A percentile compares a stretch with the other conserved stretches of the same genome.
phyloP scores from a whole-genome alignment of 2,888 invertebrate species.

The Cecidostiba fungosa region DNA sequence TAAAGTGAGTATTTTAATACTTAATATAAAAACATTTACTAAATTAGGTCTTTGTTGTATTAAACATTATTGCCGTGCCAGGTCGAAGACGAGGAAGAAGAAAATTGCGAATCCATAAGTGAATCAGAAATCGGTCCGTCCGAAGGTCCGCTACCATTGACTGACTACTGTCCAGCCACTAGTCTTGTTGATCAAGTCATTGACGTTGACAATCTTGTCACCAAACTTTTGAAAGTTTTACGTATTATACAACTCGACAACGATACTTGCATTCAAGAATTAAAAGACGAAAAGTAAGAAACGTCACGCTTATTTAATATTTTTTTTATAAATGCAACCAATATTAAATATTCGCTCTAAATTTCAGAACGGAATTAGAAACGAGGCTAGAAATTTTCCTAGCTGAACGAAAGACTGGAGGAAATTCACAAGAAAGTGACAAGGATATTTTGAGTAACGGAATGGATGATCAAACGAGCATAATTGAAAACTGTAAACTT shows the following conservation, averaged over 20 bases:
- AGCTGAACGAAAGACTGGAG: conserved; percentile 72
- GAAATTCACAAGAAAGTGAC: conserved; percentile 69
- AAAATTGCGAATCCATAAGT: conserved; percentile 76
- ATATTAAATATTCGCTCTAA: conserved; percentile 19
- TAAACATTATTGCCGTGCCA: conserved; percentile 60
- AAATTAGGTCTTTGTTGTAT: background rate
- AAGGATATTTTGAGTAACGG: conserved; percentile 69
- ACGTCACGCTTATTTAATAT: conserved; percentile 35
- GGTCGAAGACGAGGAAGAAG: conserved; percentile 78
- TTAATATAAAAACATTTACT: background rate
- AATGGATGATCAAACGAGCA: conserved; percentile 70
- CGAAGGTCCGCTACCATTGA: conserved; percentile 77
- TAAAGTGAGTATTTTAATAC: conserved; percentile 75
- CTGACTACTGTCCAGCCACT: conserved; percentile 83
- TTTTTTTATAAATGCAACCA: background rate
- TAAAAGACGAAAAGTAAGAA: conserved; percentile 85
- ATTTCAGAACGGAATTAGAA: conserved; percentile 74
- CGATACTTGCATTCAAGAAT: conserved; percentile 85
- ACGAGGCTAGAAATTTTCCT: conserved; percentile 72
- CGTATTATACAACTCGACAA: conserved; percentile 88
- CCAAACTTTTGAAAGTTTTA: conserved; percentile 87
- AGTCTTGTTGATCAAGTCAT: conserved; percentile 88
- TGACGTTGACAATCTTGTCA: conserved; percentile 88
- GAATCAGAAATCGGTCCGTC: conserved; percentile 81
- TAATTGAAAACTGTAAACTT: conserved; percentile 73